Evolutionary conservation across 1,140 invertebrate genomes (phyloP).

Genomic region (Lordiphosa stackelbergi): DNA sequence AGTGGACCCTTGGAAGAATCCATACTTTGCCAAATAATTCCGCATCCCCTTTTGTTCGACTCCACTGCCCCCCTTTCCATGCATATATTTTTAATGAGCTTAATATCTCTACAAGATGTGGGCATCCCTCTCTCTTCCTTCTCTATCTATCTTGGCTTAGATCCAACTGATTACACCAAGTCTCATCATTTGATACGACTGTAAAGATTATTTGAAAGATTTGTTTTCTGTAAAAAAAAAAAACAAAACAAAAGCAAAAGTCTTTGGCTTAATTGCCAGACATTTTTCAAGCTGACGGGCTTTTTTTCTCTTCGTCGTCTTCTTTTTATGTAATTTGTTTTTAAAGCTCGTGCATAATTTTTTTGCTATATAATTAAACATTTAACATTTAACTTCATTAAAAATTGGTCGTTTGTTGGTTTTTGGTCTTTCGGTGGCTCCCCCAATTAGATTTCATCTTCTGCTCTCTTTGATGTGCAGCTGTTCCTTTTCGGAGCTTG

Average conservation of each 20-base stretch:
- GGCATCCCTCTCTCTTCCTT: constrained; percentile 25
- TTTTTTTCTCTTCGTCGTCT: constrained; percentile 17
- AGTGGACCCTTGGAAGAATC: too few relatives aligned
- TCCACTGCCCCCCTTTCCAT: constrained; percentile 14
- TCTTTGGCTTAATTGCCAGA: constrained; percentile 56
- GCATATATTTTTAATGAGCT: constrained; percentile 66
- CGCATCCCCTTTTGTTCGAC: constrained; percentile 4
- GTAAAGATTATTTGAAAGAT: constrained; percentile 24
- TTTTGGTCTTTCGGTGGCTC: constrained; percentile 16
- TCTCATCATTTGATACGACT: constrained; percentile 7
- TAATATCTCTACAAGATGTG: constrained; percentile 67
- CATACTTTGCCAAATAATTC: too few relatives aligned
- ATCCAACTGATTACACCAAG: constrained; percentile 63
- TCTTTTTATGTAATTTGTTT: constrained; percentile 35
- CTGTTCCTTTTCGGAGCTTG: constrained; percentile 3
- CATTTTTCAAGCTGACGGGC: constrained; percentile 57
- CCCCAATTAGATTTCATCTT: constrained; percentile 46
- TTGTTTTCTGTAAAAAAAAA: constrained; percentile 29
- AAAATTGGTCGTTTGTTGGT: constrained; percentile 29
- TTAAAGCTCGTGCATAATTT: constrained; percentile 47
- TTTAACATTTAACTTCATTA: constrained; percentile 64
- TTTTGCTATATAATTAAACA: constrained; percentile 65
- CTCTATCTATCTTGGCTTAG: constrained; percentile 41
- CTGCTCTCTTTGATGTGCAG: constrained; percentile 38
- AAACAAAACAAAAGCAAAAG: constrained; percentile 53